Conservation (phyloP, 2,113 vertebrate species). For the Damaliscus lunatus region DNA sequence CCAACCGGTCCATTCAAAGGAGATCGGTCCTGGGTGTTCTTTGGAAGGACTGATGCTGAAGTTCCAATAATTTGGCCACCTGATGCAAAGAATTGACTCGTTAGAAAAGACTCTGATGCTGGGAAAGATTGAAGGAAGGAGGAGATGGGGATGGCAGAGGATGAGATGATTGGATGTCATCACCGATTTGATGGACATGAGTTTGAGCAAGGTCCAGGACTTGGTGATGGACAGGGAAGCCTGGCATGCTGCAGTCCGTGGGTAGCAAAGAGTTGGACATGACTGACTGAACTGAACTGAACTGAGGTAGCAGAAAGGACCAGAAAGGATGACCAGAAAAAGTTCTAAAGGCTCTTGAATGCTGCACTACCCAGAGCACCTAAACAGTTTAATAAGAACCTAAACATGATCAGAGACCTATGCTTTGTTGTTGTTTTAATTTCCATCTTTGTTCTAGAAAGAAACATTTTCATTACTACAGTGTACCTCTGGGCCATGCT, state of each 20-base stretch:
- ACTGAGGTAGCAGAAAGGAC: background rate
- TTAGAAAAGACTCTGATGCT: background rate
- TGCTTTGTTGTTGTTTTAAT: conserved; percentile 4
- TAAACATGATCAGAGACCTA: background rate
- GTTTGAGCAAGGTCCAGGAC: background rate
- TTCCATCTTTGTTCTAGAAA: background rate
- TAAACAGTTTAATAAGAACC: background rate
- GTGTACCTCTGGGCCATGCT: background rate
- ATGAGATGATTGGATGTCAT: background rate
- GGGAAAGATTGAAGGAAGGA: background rate
- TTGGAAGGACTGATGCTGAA: background rate
- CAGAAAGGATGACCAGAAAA: background rate
- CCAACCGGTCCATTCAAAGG: background rate
- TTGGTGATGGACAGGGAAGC: background rate
- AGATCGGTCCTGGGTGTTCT: background rate
- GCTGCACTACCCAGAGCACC: background rate
- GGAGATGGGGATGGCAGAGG: background rate
- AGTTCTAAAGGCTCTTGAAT: background rate
- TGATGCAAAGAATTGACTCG: background rate
- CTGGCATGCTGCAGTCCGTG: background rate
- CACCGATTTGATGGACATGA: background rate
- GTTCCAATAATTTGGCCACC: background rate
- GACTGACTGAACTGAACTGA: background rate
- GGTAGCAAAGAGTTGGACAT: background rate
- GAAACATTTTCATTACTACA: background rate